Conservation (phyloP, 2,888 invertebrate genomes). For the Mimas tiliae region DNA sequence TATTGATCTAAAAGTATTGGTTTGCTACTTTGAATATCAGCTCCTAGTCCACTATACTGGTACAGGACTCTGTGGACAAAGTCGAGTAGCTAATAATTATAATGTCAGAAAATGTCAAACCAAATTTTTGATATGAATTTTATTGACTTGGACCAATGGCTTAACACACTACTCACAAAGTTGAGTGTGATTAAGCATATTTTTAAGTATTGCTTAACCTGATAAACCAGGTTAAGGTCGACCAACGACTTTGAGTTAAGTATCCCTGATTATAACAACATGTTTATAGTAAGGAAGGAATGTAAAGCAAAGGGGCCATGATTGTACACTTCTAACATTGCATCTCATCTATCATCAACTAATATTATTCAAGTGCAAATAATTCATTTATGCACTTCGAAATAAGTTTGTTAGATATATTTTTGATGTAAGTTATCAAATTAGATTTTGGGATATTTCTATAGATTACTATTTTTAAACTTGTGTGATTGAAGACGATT, state of each 20-base stretch:
- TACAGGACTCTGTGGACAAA: neutral
- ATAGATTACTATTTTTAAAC: neutral
- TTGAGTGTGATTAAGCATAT: neutral
- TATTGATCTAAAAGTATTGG: neutral
- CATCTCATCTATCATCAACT: conserved; percentile 34
- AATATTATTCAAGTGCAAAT: conserved; percentile 17
- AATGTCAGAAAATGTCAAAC: neutral
- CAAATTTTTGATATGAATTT: neutral
- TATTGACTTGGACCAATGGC: neutral
- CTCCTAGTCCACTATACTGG: neutral
- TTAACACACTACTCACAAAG: neutral
- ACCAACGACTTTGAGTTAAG: neutral
- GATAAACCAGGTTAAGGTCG: neutral
- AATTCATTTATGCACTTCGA: neutral
- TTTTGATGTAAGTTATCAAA: conserved; percentile 3
- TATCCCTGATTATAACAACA: neutral
- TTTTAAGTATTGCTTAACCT: conserved; percentile 1
- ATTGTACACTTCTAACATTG: conserved; percentile 29
- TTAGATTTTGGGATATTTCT: neutral
- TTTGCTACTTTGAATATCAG: neutral
- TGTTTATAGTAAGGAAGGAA: neutral
- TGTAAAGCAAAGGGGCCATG: conserved; percentile 2
- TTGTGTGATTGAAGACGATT: neutral
- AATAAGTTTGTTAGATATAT: conserved; percentile 15
- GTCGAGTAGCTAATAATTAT: neutral